A percentile compares a stretch with the other conserved stretches of the same genome.
These are phyloP conservation scores for Troilus luridus DNA, from an alignment of 2,888 invertebrate genomes.

Conservation along the genomic window DNA sequence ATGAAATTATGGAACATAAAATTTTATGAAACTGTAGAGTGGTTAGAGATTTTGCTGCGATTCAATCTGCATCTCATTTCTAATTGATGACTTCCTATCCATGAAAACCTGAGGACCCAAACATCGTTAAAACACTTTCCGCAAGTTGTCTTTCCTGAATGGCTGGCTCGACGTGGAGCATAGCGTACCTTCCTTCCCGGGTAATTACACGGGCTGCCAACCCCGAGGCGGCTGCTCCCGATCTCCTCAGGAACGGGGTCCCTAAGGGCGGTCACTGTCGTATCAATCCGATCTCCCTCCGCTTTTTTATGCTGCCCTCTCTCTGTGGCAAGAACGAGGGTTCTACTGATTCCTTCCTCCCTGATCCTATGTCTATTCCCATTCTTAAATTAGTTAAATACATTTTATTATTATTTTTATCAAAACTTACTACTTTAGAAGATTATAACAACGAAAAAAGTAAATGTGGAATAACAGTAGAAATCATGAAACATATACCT, in stretches of 20 bases:
- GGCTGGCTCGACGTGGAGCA: neutral
- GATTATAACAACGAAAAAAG: too few species aligned
- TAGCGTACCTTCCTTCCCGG: neutral
- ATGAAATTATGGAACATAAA: too few species aligned
- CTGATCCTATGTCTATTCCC: neutral
- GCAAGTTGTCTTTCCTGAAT: neutral
- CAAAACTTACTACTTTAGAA: too few species aligned
- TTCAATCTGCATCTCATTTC: too few species aligned
- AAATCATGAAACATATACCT: too few species aligned
- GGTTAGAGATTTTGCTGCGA: too few species aligned
- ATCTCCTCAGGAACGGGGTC: neutral
- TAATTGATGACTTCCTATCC: too few species aligned
- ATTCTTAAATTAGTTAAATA: neutral
- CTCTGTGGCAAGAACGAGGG: neutral
- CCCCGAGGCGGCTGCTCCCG: neutral
- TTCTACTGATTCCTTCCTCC: neutral
- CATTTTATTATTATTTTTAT: too few species aligned
- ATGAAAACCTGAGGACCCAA: neutral
- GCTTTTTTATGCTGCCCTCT: neutral
- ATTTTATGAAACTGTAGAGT: too few species aligned
- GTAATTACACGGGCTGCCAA: conserved; percentile 36
- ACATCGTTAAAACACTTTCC: neutral
- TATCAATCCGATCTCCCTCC: neutral
- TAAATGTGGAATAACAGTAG: too few species aligned
- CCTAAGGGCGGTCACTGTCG: neutral